These are phyloP conservation scores for Merodon equestris DNA, from an alignment of 2,888 invertebrate species.

Conservation along the genomic window DNA sequence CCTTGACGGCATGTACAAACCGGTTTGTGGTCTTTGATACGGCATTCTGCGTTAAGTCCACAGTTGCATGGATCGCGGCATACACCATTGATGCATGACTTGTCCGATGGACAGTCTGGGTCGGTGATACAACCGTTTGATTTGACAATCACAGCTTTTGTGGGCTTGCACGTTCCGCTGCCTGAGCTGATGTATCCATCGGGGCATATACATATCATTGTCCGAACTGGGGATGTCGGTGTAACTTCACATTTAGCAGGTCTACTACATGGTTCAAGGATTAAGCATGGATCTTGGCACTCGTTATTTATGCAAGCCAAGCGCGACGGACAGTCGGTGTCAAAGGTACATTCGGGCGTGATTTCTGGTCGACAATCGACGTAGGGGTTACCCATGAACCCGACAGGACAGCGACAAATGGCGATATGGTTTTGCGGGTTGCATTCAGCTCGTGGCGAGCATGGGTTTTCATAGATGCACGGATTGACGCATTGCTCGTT, in stretches of 20 bases:
- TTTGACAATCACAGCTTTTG: slow-evolving; percentile 82
- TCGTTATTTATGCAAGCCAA: slow-evolving; percentile 89
- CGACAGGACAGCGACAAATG: slow-evolving; percentile 90
- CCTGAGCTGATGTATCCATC: slow-evolving; percentile 92
- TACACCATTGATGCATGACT: slow-evolving; percentile 88
- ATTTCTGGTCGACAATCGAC: slow-evolving; percentile 87
- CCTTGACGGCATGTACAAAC: slow-evolving; percentile 91
- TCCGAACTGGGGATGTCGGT: slow-evolving; percentile 89
- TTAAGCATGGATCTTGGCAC: slow-evolving; percentile 90
- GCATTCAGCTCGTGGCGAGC: slow-evolving; percentile 89
- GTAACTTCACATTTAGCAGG: slow-evolving; percentile 91
- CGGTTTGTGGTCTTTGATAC: slow-evolving; percentile 91
- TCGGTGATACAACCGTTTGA: slow-evolving; percentile 86
- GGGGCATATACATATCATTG: slow-evolving; percentile 94
- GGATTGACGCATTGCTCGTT: slow-evolving; percentile 92
- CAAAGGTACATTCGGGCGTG: slow-evolving; percentile 87
- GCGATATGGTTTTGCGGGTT: slow-evolving; percentile 89
- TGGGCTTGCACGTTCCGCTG: slow-evolving; percentile 88
- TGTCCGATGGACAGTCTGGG: slow-evolving; percentile 87
- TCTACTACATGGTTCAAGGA: slow-evolving; percentile 87
- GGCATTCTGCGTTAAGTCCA: slow-evolving; percentile 91
- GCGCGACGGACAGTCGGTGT: slow-evolving; percentile 89
- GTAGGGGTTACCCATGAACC: slow-evolving; percentile 89
- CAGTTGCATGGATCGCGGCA: slow-evolving; percentile 92
- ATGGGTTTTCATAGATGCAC: slow-evolving; percentile 87